These are phyloP conservation scores for Octodon degus DNA, from an alignment of 2,113 vertebrate species.

Conservation along the genomic window DNA sequence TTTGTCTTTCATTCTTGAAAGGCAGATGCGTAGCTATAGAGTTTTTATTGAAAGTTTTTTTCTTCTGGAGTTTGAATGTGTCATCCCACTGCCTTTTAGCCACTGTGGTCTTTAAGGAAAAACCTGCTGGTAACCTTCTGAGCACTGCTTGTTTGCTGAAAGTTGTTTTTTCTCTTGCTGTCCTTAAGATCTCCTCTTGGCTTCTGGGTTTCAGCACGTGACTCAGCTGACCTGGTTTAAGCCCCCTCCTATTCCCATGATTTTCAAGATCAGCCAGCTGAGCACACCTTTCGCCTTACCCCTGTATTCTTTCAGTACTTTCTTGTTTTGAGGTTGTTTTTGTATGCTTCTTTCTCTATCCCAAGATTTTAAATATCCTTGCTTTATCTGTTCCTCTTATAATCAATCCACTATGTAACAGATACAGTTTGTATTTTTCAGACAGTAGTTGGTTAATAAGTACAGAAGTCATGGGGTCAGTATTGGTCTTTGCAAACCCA, in stretches of 20 bases:
- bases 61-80: not conserved
- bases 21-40: not conserved
- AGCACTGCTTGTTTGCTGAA: not conserved
- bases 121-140: not conserved
- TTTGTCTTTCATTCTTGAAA: not conserved
- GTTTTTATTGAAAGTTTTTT: not conserved
- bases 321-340: not conserved
- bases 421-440: not conserved
- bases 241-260: not conserved
- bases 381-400: not conserved
- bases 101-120: not conserved
- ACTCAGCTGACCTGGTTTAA: not conserved
- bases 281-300: not conserved
- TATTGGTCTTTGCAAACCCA: not conserved
- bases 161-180: not conserved
- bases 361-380: not conserved
- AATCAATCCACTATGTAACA: not conserved
- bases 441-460: not conserved
- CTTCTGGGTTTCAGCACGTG: not conserved
- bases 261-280: not conserved
- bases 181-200: not conserved
- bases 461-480: not conserved
- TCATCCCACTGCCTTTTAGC: not conserved
- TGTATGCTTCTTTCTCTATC: not conserved
- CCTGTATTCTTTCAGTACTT: not conserved